Evolutionary conservation across 2,113 vertebrate genomes (phyloP).

Genomic region (Platysternon megacephalum): DNA sequence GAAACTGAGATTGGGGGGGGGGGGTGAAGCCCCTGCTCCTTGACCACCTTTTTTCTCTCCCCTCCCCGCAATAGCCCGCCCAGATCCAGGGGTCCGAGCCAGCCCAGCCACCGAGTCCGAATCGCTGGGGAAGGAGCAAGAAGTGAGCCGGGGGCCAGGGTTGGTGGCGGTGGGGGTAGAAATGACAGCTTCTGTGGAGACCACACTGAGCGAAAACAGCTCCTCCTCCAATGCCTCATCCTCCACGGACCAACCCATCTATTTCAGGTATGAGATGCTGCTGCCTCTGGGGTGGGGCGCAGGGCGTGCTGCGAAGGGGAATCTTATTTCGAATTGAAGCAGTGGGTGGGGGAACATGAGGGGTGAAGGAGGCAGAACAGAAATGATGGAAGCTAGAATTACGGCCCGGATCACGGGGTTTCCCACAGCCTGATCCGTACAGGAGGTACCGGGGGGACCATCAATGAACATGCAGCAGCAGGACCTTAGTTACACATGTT

Average conservation of each 20-base stretch:
- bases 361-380: background rate
- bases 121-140: background rate
- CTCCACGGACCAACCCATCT: constrained; percentile 89
- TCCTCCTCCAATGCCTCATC: constrained; percentile 82
- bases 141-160: background rate
- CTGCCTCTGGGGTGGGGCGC: background rate
- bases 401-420: background rate
- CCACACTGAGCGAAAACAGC: constrained; percentile 80
- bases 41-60: background rate
- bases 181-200: constrained; percentile 80
- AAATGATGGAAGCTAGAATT: background rate
- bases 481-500: background rate
- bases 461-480: background rate
- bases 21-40: background rate
- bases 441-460: background rate
- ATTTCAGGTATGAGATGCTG: constrained; percentile 84
- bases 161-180: constrained; percentile 60
- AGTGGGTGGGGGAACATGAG: background rate
- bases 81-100: background rate
- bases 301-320: background rate
- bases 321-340: background rate
- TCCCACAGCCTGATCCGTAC: background rate
- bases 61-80: background rate
- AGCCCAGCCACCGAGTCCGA: constrained; percentile 56
- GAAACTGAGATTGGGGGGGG: background rate